phyloP scores from a whole-genome alignment of 2,888 invertebrate species.

The Tetragonula carbonaria region DNA sequence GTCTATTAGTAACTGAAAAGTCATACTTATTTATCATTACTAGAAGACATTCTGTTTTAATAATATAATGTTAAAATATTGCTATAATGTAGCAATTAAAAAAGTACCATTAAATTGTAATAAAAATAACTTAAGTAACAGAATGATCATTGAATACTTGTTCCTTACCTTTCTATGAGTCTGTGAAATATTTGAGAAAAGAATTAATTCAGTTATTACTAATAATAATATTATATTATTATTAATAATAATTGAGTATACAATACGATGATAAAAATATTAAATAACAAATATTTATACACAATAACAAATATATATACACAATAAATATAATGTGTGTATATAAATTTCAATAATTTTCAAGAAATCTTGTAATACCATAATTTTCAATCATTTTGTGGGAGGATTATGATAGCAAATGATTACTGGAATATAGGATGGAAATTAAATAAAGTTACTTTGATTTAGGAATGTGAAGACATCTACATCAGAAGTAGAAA shows the following conservation, averaged over 20 bases:
- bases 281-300: too few species aligned
- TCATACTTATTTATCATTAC: too few species aligned
- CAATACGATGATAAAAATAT: too few species aligned
- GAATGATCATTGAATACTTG: not conserved
- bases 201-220: not conserved
- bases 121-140: not conserved
- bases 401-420: not conserved
- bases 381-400: not conserved
- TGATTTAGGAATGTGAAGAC: not conserved
- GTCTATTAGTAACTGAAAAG: too few species aligned
- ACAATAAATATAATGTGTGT: too few species aligned
- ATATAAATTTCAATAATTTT: not conserved
- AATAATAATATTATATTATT: too few species aligned
- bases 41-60: too few species aligned
- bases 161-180: constrained; percentile 40
- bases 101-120: not conserved
- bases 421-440: not conserved
- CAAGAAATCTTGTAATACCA: not conserved
- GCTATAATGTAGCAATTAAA: not conserved
- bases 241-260: too few species aligned
- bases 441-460: not conserved
- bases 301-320: too few species aligned
- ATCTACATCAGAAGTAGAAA: not conserved
- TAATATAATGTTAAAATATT: too few species aligned
- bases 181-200: not conserved